These are phyloP conservation scores for Siphonodentalium dalli DNA, from an alignment of 2,888 invertebrate genomes.

Conservation along the genomic window DNA sequence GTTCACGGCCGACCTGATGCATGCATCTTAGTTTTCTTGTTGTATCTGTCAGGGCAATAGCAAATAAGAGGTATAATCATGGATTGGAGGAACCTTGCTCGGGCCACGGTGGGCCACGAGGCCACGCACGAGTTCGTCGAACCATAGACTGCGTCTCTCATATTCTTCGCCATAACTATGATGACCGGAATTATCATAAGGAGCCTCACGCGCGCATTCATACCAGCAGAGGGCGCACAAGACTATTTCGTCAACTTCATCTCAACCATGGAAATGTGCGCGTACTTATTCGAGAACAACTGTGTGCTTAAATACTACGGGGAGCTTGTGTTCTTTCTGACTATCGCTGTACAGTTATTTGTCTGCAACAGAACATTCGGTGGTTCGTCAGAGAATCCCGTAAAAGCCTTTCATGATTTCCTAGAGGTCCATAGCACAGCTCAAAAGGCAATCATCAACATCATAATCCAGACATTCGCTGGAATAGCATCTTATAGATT, in stretches of 20 bases:
- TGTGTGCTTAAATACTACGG: slow-evolving; percentile 54
- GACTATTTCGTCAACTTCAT: slow-evolving; percentile 45
- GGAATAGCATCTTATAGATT: slow-evolving; percentile 51
- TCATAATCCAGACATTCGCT: slow-evolving; percentile 41
- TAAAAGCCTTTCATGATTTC: slow-evolving; percentile 43
- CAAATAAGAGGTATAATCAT: too few relatives aligned
- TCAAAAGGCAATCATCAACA: slow-evolving; percentile 33
- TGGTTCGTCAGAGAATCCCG: slow-evolving; percentile 53
- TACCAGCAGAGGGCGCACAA: slow-evolving; percentile 32
- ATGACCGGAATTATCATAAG: slow-evolving; percentile 39
- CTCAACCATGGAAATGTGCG: slow-evolving; percentile 54
- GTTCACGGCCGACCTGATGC: too few relatives aligned
- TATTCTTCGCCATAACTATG: slow-evolving; percentile 47
- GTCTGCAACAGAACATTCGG: slow-evolving; percentile 49
- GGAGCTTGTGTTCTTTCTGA: slow-evolving; percentile 42
- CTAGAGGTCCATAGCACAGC: slow-evolving; percentile 31
- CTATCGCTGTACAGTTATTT: slow-evolving; percentile 45
- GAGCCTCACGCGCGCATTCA: slow-evolving; percentile 31
- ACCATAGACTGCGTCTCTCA: slow-evolving; percentile 45
- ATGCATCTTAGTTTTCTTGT: too few relatives aligned
- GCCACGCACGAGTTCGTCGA: slow-evolving; percentile 42
- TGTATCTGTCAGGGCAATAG: too few relatives aligned
- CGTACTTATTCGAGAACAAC: slow-evolving; percentile 57
- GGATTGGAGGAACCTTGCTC: too few relatives aligned
- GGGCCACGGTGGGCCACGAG: too few relatives aligned